Evolutionary conservation across 1,140 invertebrate species (phyloP).

Genomic region (Ephestia elutella): DNA sequence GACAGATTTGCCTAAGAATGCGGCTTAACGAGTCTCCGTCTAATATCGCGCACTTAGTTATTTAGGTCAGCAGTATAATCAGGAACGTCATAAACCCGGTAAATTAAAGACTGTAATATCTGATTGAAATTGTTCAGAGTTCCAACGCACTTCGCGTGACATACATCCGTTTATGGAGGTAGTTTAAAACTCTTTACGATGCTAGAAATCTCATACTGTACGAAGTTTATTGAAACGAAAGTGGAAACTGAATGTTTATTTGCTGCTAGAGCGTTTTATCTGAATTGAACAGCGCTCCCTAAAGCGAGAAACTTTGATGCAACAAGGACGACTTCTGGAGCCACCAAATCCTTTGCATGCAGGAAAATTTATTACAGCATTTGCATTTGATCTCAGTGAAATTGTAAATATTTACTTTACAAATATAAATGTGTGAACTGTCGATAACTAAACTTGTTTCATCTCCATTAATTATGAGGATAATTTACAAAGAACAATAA

Average conservation of each 20-base stretch:
- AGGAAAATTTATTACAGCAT: neutral
- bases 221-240: neutral
- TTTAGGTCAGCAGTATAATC: constrained; percentile 6
- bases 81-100: neutral
- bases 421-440: too few relatives aligned
- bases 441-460: too few relatives aligned
- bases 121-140: neutral
- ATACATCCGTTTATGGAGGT: neutral
- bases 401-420: too few relatives aligned
- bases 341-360: neutral
- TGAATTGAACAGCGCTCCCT: neutral
- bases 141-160: neutral
- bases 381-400: neutral
- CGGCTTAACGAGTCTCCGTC: neutral
- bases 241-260: neutral
- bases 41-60: neutral
- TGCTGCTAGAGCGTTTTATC: neutral
- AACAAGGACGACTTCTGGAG: neutral
- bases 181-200: neutral
- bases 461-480: too few relatives aligned
- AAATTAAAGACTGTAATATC: neutral
- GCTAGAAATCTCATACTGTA: neutral
- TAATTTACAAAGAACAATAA: too few relatives aligned
- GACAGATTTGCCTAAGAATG: neutral
- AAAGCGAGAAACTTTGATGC: constrained; percentile 3